These are phyloP conservation scores for Dendropsophus ebraccatus DNA, from an alignment of 2,113 vertebrate genomes.

Conservation along the genomic window DNA sequence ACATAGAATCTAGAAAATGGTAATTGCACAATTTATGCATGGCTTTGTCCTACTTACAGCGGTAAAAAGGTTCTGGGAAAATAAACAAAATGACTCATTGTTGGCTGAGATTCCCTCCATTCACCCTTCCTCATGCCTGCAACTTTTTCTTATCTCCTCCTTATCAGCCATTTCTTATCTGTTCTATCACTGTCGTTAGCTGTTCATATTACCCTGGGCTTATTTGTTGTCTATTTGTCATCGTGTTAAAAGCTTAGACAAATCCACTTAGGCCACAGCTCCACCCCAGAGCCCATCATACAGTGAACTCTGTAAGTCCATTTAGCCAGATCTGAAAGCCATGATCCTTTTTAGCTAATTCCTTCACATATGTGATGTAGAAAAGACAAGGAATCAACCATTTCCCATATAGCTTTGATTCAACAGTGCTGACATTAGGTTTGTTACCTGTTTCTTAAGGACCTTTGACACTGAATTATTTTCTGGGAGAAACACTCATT, in stretches of 20 bases:
- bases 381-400: background rate
- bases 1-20: too few species aligned
- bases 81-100: background rate
- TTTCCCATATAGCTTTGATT: background rate
- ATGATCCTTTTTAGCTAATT: constrained; percentile 6
- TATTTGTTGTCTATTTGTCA: constrained; percentile 27
- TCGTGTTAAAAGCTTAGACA: constrained; percentile 39
- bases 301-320: background rate
- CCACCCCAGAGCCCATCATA: background rate
- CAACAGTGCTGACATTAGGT: too few species aligned
- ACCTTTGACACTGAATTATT: too few species aligned
- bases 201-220: background rate
- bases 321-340: background rate
- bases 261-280: constrained; percentile 27
- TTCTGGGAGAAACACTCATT: too few species aligned
- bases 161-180: background rate
- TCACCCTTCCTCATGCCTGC: too few species aligned
- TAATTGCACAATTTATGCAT: background rate
- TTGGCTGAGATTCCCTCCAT: background rate
- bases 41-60: too few species aligned
- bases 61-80: background rate
- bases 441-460: too few species aligned
- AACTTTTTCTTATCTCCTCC: background rate
- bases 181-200: background rate
- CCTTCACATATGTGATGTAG: background rate